A percentile compares a stretch with the other conserved stretches of the same genome.
phyloP scores from a whole-genome alignment of 2,797 vertebrate species.

The Enteromius anoplus region DNA sequence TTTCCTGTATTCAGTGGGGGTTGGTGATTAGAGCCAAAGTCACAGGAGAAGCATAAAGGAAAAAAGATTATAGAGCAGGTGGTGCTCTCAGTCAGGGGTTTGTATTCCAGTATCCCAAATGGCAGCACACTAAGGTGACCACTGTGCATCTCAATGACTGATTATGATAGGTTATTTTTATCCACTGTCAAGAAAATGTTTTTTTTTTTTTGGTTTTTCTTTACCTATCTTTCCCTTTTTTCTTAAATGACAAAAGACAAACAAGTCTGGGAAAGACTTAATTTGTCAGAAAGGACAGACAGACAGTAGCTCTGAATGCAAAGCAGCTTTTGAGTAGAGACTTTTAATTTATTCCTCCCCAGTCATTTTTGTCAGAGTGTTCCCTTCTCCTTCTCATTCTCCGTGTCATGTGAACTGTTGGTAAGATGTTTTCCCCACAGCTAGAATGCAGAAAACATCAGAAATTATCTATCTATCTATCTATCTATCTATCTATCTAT shows the following conservation, averaged over 20 bases:
- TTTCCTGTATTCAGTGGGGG: constrained; percentile 29
- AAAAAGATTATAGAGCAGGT: constrained; percentile 45
- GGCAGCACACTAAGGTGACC: constrained; percentile 39
- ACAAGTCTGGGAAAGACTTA: not conserved
- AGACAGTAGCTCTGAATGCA: not conserved
- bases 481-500: not conserved
- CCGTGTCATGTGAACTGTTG: constrained; percentile 68
- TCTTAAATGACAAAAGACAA: not conserved
- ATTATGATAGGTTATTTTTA: constrained; percentile 47
- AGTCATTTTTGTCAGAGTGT: constrained; percentile 58
- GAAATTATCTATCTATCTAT: not conserved
- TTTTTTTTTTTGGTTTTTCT: not conserved
- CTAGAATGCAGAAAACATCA: constrained; percentile 66
- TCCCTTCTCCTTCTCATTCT: constrained; percentile 71
- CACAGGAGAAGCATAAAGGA: constrained; percentile 28
- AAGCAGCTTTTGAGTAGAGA: not conserved
- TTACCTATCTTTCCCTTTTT: not conserved
- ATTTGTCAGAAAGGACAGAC: not conserved
- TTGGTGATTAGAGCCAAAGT: constrained; percentile 11
- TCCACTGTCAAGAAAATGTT: not conserved
- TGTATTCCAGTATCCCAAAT: constrained; percentile 15
- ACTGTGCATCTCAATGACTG: constrained; percentile 26
- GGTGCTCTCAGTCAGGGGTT: constrained; percentile 43
- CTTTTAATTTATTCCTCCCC: constrained; percentile 14
- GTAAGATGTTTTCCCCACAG: constrained; percentile 74